A percentile compares a stretch with the other conserved stretches of the same genome.
Conservation (phyloP, 2,797 vertebrate genomes). For the Telmatherina bonti region DNA sequence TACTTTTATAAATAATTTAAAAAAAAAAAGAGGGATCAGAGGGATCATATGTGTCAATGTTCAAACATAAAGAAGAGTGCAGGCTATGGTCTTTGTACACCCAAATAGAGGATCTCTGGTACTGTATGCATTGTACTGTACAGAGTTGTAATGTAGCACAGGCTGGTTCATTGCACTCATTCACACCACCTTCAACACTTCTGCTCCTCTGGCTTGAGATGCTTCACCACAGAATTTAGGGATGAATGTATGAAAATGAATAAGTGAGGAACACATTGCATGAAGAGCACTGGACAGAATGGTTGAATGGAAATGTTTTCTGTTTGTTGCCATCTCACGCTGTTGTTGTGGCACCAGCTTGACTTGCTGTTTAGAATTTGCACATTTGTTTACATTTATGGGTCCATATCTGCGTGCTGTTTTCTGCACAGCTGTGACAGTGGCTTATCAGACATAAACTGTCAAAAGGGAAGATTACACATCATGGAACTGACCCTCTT, state of each 20-base stretch:
- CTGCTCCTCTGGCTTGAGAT: slow-evolving; percentile 29
- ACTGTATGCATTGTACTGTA: slow-evolving; percentile 45
- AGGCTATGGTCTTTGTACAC: slow-evolving; percentile 15
- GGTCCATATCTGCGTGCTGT: slow-evolving; percentile 28
- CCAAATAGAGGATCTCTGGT: slow-evolving; percentile 29
- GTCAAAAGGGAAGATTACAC: slow-evolving; percentile 56
- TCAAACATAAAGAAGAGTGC: slow-evolving; percentile 34
- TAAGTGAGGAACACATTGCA: slow-evolving; percentile 53
- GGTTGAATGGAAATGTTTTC: slow-evolving; percentile 28
- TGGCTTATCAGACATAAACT: slow-evolving; percentile 60
- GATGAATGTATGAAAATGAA: slow-evolving; percentile 51
- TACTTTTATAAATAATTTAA: slow-evolving; percentile 23
- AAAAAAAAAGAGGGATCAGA: slow-evolving; percentile 16
- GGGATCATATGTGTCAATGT: slow-evolving; percentile 46
- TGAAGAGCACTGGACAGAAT: slow-evolving; percentile 46
- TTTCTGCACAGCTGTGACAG: slow-evolving; percentile 53
- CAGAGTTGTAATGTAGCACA: slow-evolving; percentile 75
- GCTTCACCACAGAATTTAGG: slow-evolving; percentile 26
- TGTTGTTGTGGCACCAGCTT: slow-evolving; percentile 36
- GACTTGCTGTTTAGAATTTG: slow-evolving; percentile 58
- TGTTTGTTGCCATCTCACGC: slow-evolving; percentile 34
- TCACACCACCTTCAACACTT: slow-evolving; percentile 20
- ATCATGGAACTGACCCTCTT: slow-evolving; percentile 19
- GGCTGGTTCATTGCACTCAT: slow-evolving; percentile 46
- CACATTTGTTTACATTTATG: slow-evolving; percentile 35